Conservation (phyloP, 2,888 invertebrate genomes). For the Pseudeuparius sepicola region DNA sequence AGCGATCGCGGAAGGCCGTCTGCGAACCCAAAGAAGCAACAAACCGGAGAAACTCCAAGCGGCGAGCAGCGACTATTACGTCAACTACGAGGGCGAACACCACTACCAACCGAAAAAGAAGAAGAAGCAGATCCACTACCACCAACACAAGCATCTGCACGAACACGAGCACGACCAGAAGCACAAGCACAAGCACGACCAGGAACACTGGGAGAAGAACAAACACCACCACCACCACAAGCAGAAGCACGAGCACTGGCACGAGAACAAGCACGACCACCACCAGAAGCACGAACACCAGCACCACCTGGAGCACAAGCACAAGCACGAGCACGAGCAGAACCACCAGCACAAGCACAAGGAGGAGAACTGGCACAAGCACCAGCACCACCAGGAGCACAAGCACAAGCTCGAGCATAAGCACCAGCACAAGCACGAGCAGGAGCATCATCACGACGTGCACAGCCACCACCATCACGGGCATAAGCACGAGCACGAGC, state of each 20-base stretch:
- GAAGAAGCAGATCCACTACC: conserved; percentile 30
- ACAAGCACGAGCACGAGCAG: conserved; percentile 21
- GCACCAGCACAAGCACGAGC: conserved; percentile 20
- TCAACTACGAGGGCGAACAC: conserved; percentile 9
- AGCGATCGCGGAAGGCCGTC: no score
- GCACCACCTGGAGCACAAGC: conserved; percentile 18
- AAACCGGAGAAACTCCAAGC: no score
- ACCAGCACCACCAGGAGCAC: conserved; percentile 20
- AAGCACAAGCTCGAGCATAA: conserved; percentile 22
- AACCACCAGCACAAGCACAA: conserved; percentile 22
- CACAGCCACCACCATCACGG: conserved; percentile 22
- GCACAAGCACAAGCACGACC: conserved; percentile 26
- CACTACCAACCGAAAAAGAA: conserved; percentile 14
- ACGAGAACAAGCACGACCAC: conserved; percentile 17
- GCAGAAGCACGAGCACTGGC: conserved; percentile 19
- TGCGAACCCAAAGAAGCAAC: no score
- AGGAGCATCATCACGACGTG: conserved; percentile 13
- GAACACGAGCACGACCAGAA: conserved; percentile 30
- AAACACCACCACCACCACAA: conserved; percentile 20
- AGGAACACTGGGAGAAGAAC: conserved; percentile 23
- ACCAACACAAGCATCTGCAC: conserved; percentile 33
- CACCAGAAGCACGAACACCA: conserved; percentile 12
- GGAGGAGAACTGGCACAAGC: conserved; percentile 17
- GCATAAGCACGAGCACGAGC: conserved; percentile 21
- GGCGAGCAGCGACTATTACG: conserved; percentile 15